These are phyloP conservation scores for Leptopilina clavipes DNA, from an alignment of 1,140 invertebrate species.

Conservation along the genomic window DNA sequence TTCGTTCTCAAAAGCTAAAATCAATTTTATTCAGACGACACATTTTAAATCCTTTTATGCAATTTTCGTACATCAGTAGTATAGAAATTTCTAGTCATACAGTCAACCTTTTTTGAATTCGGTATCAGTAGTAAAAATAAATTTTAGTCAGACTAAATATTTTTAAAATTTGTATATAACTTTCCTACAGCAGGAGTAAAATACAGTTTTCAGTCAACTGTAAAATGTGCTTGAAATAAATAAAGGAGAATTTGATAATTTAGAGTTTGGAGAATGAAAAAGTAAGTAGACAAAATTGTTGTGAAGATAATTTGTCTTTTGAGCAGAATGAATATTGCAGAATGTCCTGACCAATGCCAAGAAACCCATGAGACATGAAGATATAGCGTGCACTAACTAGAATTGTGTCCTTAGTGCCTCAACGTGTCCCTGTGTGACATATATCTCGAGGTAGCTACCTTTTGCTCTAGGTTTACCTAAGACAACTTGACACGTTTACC, in stretches of 20 bases:
- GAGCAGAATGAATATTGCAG: slow-evolving; percentile 12
- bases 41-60: too few relatives aligned
- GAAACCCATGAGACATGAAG: slow-evolving; percentile 14
- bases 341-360: slow-evolving; percentile 8
- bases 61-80: too few relatives aligned
- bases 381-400: slow-evolving; percentile 5
- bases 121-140: too few relatives aligned
- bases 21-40: too few relatives aligned
- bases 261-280: neutral
- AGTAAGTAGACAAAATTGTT: neutral
- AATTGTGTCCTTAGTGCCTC: slow-evolving; percentile 10
- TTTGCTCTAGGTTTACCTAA: slow-evolving; percentile 5
- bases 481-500: slow-evolving; percentile 28
- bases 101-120: too few relatives aligned
- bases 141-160: too few relatives aligned
- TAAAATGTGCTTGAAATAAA: too few relatives aligned
- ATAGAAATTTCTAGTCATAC: too few relatives aligned
- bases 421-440: slow-evolving; percentile 17
- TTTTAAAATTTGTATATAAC: too few relatives aligned
- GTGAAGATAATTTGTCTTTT: neutral
- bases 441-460: slow-evolving; percentile 11
- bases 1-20: too few relatives aligned
- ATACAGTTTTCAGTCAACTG: too few relatives aligned
- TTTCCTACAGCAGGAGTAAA: too few relatives aligned
- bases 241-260: neutral